These are phyloP conservation scores for Gryon sp. DNA, from an alignment of 1,140 invertebrate genomes.

Conservation along the genomic window DNA sequence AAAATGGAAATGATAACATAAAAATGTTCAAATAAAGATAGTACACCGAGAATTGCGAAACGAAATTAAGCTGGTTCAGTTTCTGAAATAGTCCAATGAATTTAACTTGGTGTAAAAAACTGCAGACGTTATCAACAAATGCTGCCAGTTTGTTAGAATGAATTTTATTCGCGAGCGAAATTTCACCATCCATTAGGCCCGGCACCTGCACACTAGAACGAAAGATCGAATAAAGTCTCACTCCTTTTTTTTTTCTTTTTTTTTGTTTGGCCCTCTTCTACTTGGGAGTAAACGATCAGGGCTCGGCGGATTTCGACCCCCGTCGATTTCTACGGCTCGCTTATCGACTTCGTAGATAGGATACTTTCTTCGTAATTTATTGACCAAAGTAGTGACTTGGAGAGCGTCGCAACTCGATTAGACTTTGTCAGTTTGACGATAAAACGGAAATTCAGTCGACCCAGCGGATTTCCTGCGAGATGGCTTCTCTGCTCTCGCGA, in stretches of 20 bases:
- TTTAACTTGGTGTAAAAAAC: constrained; percentile 3
- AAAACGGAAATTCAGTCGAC: constrained; percentile 70
- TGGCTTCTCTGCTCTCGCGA: constrained; percentile 52
- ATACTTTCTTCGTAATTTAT: constrained; percentile 70
- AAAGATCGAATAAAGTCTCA: constrained; percentile 31
- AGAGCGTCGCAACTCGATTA: constrained; percentile 68
- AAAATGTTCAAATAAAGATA: neutral
- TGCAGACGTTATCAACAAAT: constrained; percentile 13
- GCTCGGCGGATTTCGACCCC: constrained; percentile 58
- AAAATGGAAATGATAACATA: neutral
- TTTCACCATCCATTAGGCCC: constrained; percentile 23
- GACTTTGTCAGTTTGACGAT: constrained; percentile 69
- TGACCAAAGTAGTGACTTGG: constrained; percentile 66
- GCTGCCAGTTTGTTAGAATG: constrained; percentile 1
- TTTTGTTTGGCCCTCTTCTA: constrained; percentile 58
- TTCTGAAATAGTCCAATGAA: neutral
- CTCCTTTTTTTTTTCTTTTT: too few species aligned
- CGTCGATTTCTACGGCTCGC: constrained; percentile 62
- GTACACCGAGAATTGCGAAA: neutral
- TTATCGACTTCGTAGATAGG: constrained; percentile 66
- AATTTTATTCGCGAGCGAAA: constrained; percentile 9
- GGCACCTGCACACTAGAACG: constrained; percentile 3
- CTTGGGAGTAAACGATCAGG: constrained; percentile 52
- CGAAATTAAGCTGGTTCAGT: neutral
- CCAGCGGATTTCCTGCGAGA: constrained; percentile 67